Conservation (phyloP, 2,113 vertebrate species). For the Antigone vipio region DNA sequence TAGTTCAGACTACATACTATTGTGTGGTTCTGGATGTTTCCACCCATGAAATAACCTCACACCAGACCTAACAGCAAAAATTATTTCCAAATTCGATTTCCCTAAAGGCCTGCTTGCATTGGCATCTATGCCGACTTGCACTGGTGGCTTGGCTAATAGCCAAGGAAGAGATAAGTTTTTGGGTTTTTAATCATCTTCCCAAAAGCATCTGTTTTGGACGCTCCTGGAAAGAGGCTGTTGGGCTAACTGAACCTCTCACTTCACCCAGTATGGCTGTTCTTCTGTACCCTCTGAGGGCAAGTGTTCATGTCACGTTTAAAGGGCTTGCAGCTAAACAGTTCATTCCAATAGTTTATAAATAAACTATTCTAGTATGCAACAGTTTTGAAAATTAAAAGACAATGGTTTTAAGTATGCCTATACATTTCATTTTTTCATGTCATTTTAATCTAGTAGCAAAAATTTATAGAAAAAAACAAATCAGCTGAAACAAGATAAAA, state of each 20-base stretch:
- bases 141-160: background rate
- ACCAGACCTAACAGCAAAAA: background rate
- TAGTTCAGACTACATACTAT: background rate
- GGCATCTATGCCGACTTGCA: background rate
- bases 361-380: background rate
- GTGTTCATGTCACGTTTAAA: background rate
- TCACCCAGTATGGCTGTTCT: fast-evolving
- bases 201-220: background rate
- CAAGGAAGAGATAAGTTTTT: background rate
- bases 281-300: background rate
- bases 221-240: background rate
- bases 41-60: background rate
- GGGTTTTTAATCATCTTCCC: background rate
- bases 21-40: background rate
- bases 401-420: background rate
- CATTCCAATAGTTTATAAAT: background rate
- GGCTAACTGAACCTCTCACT: background rate
- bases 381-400: background rate
- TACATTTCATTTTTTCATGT: background rate
- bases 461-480: background rate
- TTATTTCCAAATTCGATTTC: background rate
- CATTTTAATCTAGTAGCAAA: background rate
- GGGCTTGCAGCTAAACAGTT: background rate
- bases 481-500: background rate
- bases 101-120: background rate